Percentiles rank a stretch among this genome's conserved stretches.
Evolutionary conservation across 2,797 vertebrate genomes (phyloP).

Genomic region (Myotis daubentonii): DNA sequence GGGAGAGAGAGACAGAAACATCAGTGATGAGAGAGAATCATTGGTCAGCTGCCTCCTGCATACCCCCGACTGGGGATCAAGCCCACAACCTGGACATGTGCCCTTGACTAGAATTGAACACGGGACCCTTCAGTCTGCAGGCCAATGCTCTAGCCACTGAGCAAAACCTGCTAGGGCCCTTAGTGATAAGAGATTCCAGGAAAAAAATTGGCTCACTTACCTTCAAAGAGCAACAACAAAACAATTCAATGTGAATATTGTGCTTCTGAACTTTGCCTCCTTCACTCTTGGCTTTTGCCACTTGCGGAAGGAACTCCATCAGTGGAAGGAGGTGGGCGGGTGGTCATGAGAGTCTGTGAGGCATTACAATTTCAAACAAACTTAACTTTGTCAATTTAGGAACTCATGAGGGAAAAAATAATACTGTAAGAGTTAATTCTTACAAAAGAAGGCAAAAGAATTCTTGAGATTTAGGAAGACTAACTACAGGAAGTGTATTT

Average conservation of each 20-base stretch:
- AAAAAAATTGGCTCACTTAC: conserved; percentile 41
- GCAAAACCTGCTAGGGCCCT: background rate
- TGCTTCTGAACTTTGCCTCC: background rate
- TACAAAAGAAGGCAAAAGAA: background rate
- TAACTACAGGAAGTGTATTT: background rate
- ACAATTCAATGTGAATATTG: background rate
- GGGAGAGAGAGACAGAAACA: too few relatives aligned
- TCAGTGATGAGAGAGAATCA: too few relatives aligned
- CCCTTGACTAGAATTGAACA: too few relatives aligned
- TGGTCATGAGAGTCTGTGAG: background rate
- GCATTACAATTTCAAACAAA: background rate
- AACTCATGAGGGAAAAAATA: background rate
- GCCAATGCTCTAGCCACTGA: too few relatives aligned
- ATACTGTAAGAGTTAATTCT: background rate
- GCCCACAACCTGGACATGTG: too few relatives aligned
- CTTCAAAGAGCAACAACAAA: conserved; percentile 16
- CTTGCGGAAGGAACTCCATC: background rate
- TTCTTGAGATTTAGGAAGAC: background rate
- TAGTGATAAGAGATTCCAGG: background rate
- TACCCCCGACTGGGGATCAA: too few relatives aligned
- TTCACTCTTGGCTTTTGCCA: background rate
- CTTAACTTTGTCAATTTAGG: background rate
- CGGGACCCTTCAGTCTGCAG: too few relatives aligned
- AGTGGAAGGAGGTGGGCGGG: background rate
- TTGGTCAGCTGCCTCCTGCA: too few relatives aligned